Base-by-base conservation (phyloP, 2,888 invertebrate species). In the Nemotelus pantherinus region DNA sequence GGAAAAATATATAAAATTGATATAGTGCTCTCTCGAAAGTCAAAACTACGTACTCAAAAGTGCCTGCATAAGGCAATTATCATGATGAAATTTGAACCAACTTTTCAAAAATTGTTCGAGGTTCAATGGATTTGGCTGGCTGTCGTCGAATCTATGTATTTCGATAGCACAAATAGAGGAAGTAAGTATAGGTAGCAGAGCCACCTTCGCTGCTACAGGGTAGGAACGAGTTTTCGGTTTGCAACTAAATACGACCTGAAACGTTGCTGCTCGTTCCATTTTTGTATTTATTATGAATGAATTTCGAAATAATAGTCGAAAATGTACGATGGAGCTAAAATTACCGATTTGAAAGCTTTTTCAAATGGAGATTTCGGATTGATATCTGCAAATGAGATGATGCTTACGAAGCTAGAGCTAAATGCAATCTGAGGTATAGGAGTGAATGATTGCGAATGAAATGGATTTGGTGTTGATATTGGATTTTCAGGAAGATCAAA, bases 301-400 rank as follows among this genome's bases (percentile, higher is more conserved):
- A 47, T 70, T 70, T 55, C 41, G 7, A 70, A 55, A 70, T 47
- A n/a, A 70, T 41, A 70, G 43, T 70, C 55, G 70, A 47, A 43
- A 70, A 70, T 55, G 53, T 55, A 70, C 55, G 55, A 55, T 43
- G 41, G 43, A 55, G 43, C 53, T 70, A 70, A 70, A 70, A 70
- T 70, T 70, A 70, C 47, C 70, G 43, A 53, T 70, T 25, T 70
- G 70, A 55, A 43, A 53, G 47, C 41, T 41, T 65, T 70, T 70
- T 55, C 25, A 25, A 47, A 70, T 70, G 70, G 55, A 9, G 44
- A 25, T 41, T 70, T 70, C 55, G 47, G 55, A 70, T 53, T 70
- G 70, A 70, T 70, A 55, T 53, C 70, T 70, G 70, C 39, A 70
- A 70, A 70, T 70, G 70, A 70, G 55, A 55, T 43, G 55, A 39